Evolutionary conservation across 2,113 vertebrate genomes (phyloP), one percentile per base, ranked within the genome.

Genomic region (Ophthalmolycus amberensis): DNA sequence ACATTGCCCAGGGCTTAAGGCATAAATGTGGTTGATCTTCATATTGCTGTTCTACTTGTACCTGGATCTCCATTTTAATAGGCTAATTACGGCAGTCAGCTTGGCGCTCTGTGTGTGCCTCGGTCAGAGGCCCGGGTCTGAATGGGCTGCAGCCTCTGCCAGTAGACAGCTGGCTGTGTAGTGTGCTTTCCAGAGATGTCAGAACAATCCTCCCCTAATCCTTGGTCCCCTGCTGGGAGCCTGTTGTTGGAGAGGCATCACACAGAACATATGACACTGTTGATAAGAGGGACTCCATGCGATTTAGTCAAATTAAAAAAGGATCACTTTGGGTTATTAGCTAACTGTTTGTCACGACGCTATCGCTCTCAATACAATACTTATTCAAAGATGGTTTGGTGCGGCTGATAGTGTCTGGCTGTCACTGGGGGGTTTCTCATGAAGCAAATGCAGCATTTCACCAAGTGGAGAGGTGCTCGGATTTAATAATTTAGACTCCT

Each of bases 31-130:
- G 88, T 84, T 89, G 87, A 94, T 93, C 89, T 88, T 90, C 71
- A 86, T 87, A 83, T 86, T 87, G 66, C 83, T 85, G 79, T 85
- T 78, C 83, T 85, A 73, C 82, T 86, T 90, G 82, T 91, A 93
- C 89, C 91, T 93, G 90, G 91, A 94, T 94, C 93, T 94, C 90
- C 90, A 93, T 95, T 92, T 93, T 93, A 94, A 95, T 91, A 83
- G 87, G 77, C 84, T 94, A 90, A 95, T 95, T 94, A 93, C 71
- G 46, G 75, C 74, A 79, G 80, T 77, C 82, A 67, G 54, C 67
- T 76, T 5, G 27, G 70, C 9, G 4, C 75, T 72, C 68, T 65
- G 44, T 6, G 22, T 64, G 46, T 16, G 71, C 70, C 81, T 83
- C 60, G 62, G 82, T 86, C 83, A 77, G 80, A 76, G 73, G 62